Evolutionary conservation across 2,113 vertebrate genomes (phyloP).

Genomic region (Odobenus rosmarus): DNA sequence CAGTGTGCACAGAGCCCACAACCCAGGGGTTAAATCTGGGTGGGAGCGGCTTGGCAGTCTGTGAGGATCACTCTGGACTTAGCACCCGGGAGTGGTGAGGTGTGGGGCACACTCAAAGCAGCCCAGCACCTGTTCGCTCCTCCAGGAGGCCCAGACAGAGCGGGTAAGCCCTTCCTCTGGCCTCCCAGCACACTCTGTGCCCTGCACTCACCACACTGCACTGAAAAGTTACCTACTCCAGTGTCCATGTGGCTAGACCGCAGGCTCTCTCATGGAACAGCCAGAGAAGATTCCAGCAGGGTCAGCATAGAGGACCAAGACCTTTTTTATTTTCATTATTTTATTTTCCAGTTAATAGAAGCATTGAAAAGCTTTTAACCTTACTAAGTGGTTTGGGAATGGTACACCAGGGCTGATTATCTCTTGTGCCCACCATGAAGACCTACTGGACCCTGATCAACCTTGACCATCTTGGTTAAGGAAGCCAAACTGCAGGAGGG

Average conservation of each 20-base stretch:
- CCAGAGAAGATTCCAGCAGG: neutral
- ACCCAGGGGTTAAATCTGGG: neutral
- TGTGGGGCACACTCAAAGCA: neutral
- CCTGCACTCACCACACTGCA: rapidly evolving
- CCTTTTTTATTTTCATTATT: neutral
- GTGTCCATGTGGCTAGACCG: neutral
- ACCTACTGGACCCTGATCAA: neutral
- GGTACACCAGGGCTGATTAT: neutral
- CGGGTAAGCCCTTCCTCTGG: neutral
- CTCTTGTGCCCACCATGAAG: neutral
- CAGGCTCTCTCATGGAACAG: neutral
- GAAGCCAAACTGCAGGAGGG: neutral
- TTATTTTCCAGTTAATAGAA: neutral
- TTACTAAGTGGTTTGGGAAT: neutral
- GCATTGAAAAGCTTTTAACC: neutral
- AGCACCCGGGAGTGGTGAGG: neutral
- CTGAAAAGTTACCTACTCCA: neutral
- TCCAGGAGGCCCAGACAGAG: neutral
- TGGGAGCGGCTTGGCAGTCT: neutral
- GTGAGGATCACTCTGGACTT: neutral
- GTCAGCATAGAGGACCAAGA: no score
- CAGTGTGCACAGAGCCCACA: rapidly evolving
- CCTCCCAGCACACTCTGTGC: neutral
- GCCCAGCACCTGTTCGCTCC: neutral
- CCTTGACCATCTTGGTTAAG: neutral